Base-by-base conservation (phyloP, 1,140 invertebrate species). In the Panulirus ornatus region DNA sequence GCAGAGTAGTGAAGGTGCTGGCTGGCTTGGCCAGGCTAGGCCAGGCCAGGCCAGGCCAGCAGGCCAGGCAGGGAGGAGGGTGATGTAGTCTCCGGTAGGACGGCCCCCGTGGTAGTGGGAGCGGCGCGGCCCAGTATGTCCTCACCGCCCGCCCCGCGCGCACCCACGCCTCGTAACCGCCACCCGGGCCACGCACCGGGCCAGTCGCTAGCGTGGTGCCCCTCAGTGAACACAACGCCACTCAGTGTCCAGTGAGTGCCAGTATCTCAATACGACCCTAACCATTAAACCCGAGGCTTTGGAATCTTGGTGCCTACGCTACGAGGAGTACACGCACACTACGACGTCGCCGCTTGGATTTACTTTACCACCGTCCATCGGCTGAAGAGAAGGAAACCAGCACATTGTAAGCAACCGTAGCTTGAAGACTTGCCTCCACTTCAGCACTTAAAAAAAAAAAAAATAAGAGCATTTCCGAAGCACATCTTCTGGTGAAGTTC, bases 151-250 rank as follows among this genome's bases (percentile, higher is more conserved):
- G 88, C 88, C 88, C 70, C 79, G 79, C 88, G 79, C 87, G 88
- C 88, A 84, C 88, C 79, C 88, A 89, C 88, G 51, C 88, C 79
- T 83, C 79, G 51, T 75, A 75, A 73, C 85, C 79, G 79, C 84
- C 88, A 83, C 51, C 79, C 36, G 44, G 66, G 71, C 88, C 79
- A 89, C 88, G 79, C 88, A 83, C 81, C 88, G 79, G 88, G 81
- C 79, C 88, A 89, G 88, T 89, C 88, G 88, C 88, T 83, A 89
- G 88, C 81, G 79, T 89, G 88, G 88, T 89, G 79, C 88, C 88
- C 88, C 79, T 79, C 79, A 89, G 88, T 89, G 79, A 83, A 89
- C 88, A 89, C 88, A 71, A 30, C 5, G 44, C 75, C 66, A 47
- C 79, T 76, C 71, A 89, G 88, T 89, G 88, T 75, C 88, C 79